These are phyloP conservation scores for Sympetrum striolatum DNA, from an alignment of 2,888 invertebrate genomes.

Conservation along the genomic window DNA sequence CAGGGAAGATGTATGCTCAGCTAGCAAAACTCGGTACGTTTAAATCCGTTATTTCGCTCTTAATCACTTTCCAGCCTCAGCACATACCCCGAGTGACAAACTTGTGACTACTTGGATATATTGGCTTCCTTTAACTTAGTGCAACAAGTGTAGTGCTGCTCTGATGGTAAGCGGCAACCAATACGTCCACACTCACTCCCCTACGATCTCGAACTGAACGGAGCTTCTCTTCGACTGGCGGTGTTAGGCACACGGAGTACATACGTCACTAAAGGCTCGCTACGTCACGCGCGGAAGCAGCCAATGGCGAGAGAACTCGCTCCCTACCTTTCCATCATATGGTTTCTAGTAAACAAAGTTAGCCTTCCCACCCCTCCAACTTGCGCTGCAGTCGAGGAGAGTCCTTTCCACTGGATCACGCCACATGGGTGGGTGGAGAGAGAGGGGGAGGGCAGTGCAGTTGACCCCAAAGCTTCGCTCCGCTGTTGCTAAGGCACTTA, in stretches of 20 bases:
- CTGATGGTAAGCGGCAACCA: not conserved
- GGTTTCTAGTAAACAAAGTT: conserved; percentile 42
- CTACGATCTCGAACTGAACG: conserved; percentile 8
- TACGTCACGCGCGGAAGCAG: conserved; percentile 1
- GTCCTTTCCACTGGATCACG: conserved; percentile 40
- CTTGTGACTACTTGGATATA: not conserved
- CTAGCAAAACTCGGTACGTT: not conserved
- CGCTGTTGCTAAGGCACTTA: conserved; percentile 24
- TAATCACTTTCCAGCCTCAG: not conserved
- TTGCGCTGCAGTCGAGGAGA: conserved; percentile 21
- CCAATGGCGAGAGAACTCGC: conserved; percentile 21
- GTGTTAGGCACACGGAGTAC: not conserved
- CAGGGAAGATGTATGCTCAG: not conserved
- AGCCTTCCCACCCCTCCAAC: conserved; percentile 5
- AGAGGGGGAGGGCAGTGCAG: not conserved
- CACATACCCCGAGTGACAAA: not conserved
- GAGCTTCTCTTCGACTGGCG: not conserved
- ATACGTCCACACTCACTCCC: not conserved
- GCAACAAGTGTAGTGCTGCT: conserved; percentile 10
- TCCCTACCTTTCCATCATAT: conserved; percentile 31
- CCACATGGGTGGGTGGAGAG: not conserved
- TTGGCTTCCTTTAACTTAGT: conserved; percentile 9
- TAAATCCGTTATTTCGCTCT: not conserved
- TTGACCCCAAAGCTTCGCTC: conserved; percentile 31
- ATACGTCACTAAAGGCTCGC: not conserved